phyloP scores from a whole-genome alignment of 2,888 invertebrate genomes.

The Escarpia spicata region DNA sequence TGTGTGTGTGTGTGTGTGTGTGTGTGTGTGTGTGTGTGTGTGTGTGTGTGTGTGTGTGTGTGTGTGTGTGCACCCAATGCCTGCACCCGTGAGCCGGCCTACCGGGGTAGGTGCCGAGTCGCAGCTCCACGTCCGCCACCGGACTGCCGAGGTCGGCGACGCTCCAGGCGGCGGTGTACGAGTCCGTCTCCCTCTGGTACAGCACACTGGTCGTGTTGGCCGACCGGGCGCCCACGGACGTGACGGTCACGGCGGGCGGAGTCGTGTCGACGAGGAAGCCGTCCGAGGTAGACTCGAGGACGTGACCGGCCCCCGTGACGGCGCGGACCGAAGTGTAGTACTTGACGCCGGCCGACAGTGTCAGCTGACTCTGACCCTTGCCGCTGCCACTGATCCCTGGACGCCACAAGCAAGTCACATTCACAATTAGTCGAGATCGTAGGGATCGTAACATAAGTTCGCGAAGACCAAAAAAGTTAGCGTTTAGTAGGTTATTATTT shows the following conservation, averaged over 20 bases:
- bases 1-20: conserved; percentile 27
- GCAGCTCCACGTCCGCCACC: neutral
- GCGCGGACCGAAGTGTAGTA: conserved; percentile 24
- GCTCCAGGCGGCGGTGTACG: neutral
- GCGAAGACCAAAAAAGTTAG: no score
- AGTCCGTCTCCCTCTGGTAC: neutral
- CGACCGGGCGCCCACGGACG: neutral
- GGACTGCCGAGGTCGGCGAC: neutral
- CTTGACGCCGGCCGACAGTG: neutral
- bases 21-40: neutral
- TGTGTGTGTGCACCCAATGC: neutral
- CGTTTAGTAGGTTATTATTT: no score
- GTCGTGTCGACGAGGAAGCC: neutral
- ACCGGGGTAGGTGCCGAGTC: neutral
- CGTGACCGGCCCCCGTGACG: conserved; percentile 26
- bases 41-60: neutral
- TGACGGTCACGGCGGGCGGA: neutral
- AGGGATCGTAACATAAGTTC: no score
- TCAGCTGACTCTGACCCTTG: neutral
- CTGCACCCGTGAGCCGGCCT: neutral
- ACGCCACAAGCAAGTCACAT: no score
- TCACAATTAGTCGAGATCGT: no score
- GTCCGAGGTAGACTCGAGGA: conserved; percentile 9
- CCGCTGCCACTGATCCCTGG: neutral
- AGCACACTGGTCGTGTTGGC: neutral